Conservation (phyloP, 2,797 vertebrate species). For the Aeoliscus strigatus region DNA sequence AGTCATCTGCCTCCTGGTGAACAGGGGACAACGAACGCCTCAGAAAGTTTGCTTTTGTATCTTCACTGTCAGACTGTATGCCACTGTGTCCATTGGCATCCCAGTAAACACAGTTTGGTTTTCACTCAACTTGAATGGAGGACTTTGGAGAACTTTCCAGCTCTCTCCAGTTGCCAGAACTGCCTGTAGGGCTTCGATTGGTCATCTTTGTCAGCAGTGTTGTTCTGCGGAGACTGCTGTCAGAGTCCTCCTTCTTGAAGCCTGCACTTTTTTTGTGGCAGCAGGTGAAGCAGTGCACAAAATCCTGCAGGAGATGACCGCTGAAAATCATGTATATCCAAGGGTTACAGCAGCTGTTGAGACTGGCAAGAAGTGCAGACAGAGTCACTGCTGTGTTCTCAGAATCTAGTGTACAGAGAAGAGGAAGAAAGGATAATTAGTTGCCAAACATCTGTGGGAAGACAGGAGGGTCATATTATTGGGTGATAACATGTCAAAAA, state of each 20-base stretch:
- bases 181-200: constrained; percentile 83
- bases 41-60: too few species aligned
- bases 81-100: background rate
- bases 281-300: constrained; percentile 82
- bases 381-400: constrained; percentile 88
- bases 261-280: constrained; percentile 70
- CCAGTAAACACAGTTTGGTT: constrained; percentile 4
- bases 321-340: constrained; percentile 99
- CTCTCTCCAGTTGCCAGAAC: constrained; percentile 79
- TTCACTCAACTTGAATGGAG: constrained; percentile 59
- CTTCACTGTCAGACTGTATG: background rate
- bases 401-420: constrained; percentile 76
- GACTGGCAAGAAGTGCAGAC: constrained; percentile 87
- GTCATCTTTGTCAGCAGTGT: constrained; percentile 81
- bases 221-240: constrained; percentile 83
- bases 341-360: constrained; percentile 98
- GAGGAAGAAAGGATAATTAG: constrained; percentile 30
- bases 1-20: constrained; percentile 24
- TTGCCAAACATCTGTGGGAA: constrained; percentile 42
- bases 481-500: background rate
- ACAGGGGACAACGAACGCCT: too few species aligned
- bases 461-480: constrained; percentile 1
- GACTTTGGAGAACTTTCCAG: constrained; percentile 72
- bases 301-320: constrained; percentile 92
- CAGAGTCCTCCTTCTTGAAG: constrained; percentile 86